Evolutionary conservation across 2,888 invertebrate species (phyloP).

Genomic region (Ochropleura leucogaster): DNA sequence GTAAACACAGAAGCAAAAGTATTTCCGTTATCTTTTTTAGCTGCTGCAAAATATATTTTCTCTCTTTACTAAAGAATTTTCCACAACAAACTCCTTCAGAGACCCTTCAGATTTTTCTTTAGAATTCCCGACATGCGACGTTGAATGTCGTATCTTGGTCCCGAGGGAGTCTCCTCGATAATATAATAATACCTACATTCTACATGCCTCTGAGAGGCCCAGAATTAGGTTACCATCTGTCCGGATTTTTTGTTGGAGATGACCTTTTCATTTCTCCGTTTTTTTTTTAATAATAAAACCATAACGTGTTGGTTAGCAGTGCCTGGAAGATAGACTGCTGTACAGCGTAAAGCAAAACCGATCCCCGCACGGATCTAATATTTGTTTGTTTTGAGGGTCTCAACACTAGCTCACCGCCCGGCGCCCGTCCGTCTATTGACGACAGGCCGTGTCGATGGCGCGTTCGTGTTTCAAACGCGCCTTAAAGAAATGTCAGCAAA

Average conservation of each 20-base stretch:
- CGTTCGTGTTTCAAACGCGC: no score
- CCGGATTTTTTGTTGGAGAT: neutral
- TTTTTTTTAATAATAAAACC: neutral
- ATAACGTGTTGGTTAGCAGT: no score
- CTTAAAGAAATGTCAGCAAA: no score
- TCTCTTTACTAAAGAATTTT: slow-evolving; percentile 25
- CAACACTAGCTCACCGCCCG: no score
- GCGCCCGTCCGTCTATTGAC: no score
- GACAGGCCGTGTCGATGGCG: no score
- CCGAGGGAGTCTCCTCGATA: slow-evolving; percentile 54
- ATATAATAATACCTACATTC: slow-evolving; percentile 54
- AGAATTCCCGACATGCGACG: slow-evolving; percentile 64
- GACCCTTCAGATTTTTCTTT: slow-evolving; percentile 57
- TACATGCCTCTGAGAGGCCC: slow-evolving; percentile 57
- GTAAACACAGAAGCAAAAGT: slow-evolving; percentile 3
- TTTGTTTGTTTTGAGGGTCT: no score
- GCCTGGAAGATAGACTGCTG: no score
- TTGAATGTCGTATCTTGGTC: slow-evolving; percentile 57
- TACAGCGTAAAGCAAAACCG: no score
- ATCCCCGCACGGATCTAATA: no score
- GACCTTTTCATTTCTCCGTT: neutral
- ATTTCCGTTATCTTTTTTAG: neutral
- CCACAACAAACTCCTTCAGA: slow-evolving; percentile 26
- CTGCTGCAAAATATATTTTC: slow-evolving; percentile 26
- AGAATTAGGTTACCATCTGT: slow-evolving; percentile 10